Conservation (phyloP, 2,888 invertebrate genomes). For the Thysanoteuthis rhombus region DNA sequence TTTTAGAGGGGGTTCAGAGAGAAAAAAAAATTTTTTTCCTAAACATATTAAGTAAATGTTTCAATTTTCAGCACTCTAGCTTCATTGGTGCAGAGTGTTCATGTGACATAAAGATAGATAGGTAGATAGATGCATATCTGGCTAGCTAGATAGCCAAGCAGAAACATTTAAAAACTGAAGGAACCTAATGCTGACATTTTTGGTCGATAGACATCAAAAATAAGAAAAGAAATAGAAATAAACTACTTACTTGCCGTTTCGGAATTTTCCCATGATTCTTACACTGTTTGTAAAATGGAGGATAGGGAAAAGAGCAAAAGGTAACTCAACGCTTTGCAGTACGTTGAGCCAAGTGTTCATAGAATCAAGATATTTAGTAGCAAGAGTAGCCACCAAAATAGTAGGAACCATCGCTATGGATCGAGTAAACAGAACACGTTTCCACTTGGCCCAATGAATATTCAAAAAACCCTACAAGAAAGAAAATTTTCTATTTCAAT, state of each 20-base stretch:
- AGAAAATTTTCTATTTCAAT: not conserved
- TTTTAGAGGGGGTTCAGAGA: too few relatives aligned
- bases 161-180: too few relatives aligned
- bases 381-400: slow-evolving; percentile 63
- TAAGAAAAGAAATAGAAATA: not conserved
- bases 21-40: too few relatives aligned
- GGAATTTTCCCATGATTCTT: slow-evolving; percentile 85
- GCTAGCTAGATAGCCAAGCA: too few relatives aligned
- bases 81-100: too few relatives aligned
- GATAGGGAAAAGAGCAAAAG: slow-evolving; percentile 85
- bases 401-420: slow-evolving; percentile 80
- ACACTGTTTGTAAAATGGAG: slow-evolving; percentile 84
- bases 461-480: slow-evolving; percentile 78
- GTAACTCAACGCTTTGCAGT: slow-evolving; percentile 84
- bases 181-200: too few relatives aligned
- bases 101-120: too few relatives aligned
- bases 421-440: slow-evolving; percentile 84
- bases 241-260: slow-evolving; percentile 73
- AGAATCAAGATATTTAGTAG: slow-evolving; percentile 75
- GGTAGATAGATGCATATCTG: too few relatives aligned
- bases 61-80: too few relatives aligned
- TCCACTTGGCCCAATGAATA: slow-evolving; percentile 86
- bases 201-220: not conserved
- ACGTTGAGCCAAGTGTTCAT: slow-evolving; percentile 88
- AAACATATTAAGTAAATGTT: too few relatives aligned